Conservation (phyloP, 1,140 invertebrate species). For the Heliconius nattereri region DNA sequence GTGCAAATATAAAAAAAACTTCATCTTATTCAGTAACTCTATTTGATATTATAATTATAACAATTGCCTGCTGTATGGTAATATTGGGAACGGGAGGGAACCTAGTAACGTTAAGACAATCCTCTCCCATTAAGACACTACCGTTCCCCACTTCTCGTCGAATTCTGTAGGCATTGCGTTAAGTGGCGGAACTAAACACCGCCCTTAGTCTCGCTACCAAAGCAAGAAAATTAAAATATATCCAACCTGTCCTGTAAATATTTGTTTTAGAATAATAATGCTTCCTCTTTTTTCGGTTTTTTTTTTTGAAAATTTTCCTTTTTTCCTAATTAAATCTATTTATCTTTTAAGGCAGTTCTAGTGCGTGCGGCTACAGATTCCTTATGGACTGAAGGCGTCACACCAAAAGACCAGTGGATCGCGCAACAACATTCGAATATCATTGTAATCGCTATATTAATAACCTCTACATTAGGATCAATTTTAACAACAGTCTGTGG, state of each 20-base stretch:
- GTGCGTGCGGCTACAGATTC: slow-evolving; percentile 71
- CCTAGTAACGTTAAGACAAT: no score
- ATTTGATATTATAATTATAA: neutral
- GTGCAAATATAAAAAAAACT: neutral
- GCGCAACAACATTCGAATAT: slow-evolving; percentile 71
- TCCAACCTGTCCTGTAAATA: neutral
- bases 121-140: no score
- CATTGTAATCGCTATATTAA: slow-evolving; percentile 70
- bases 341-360: slow-evolving; percentile 68
- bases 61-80: neutral
- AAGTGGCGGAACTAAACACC: no score
- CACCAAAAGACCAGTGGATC: slow-evolving; percentile 57
- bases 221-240: no score
- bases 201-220: no score
- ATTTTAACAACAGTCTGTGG: slow-evolving; percentile 62
- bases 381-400: slow-evolving; percentile 55
- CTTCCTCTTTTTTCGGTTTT: neutral
- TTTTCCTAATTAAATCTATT: neutral
- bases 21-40: no score
- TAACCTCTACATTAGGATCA: slow-evolving; percentile 68
- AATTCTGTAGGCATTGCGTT: no score
- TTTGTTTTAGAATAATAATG: neutral
- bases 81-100: no score
- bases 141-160: no score
- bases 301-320: neutral